These are phyloP conservation scores for Drosophila pachea DNA, from an alignment of 1,140 invertebrate species.

Conservation along the genomic window DNA sequence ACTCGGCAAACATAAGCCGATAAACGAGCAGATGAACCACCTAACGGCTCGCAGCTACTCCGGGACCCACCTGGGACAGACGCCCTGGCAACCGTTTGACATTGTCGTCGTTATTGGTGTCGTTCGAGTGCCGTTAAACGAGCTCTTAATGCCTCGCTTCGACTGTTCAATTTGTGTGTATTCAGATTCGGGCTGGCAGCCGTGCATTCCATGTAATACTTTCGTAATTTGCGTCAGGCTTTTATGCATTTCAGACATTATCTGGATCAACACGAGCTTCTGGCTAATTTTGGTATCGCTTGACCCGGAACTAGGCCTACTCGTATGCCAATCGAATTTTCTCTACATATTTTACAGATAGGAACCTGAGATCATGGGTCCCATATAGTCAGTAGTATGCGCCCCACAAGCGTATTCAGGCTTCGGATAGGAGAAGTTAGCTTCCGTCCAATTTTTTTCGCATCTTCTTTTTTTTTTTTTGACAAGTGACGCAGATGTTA, in stretches of 20 bases:
- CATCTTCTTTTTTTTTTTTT: slow-evolving; percentile 47
- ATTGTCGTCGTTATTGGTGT: background rate
- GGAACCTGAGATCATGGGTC: no score
- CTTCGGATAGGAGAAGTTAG: background rate
- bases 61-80: slow-evolving; percentile 14
- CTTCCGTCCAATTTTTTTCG: background rate
- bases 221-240: slow-evolving; percentile 53
- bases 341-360: no score
- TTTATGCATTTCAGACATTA: slow-evolving; percentile 29
- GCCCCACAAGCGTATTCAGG: background rate
- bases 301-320: no score
- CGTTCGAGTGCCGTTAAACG: slow-evolving; percentile 47
- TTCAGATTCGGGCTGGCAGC: slow-evolving; percentile 29
- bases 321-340: no score
- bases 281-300: no score
- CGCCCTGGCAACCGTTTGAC: background rate
- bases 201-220: slow-evolving; percentile 51
- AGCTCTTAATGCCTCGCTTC: slow-evolving; percentile 48
- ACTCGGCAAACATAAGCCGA: slow-evolving; percentile 49
- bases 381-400: no score
- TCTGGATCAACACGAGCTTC: background rate
- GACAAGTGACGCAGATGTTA: slow-evolving; percentile 64
- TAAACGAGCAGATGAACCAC: slow-evolving; percentile 45
- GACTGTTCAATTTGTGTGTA: slow-evolving; percentile 34
- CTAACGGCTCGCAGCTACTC: slow-evolving; percentile 20